Evolutionary conservation across 2,888 invertebrate genomes (phyloP).

Genomic region (Eilema sororculum): DNA sequence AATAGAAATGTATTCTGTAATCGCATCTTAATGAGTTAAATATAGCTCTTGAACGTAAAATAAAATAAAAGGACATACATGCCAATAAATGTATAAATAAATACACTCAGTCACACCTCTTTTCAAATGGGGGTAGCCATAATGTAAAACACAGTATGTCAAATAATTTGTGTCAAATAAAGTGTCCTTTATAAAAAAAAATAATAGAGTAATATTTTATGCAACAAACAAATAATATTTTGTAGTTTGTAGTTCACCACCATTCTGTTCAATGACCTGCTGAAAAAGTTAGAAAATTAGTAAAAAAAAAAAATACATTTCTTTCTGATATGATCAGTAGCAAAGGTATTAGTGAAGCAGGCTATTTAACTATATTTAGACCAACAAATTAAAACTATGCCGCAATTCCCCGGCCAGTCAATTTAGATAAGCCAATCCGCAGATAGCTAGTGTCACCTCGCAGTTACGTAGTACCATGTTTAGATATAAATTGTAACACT

Average conservation of each 20-base stretch:
- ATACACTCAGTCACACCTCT: no score
- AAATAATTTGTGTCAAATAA: no score
- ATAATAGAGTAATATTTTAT: no score
- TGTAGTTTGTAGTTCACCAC: neutral
- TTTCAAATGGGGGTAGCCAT: no score
- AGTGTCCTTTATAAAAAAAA: no score
- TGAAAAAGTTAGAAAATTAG: neutral
- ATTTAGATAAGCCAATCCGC: constrained; percentile 66
- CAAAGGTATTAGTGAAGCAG: neutral
- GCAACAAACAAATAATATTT: no score
- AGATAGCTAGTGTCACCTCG: constrained; percentile 81
- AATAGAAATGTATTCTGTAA: no score
- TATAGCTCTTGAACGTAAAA: no score
- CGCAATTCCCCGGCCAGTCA: constrained; percentile 26
- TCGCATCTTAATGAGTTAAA: no score
- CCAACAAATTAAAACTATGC: constrained; percentile 2
- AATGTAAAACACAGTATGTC: no score
- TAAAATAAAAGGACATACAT: no score
- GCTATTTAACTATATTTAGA: neutral
- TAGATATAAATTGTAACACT: constrained; percentile 65
- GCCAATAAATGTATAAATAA: no score
- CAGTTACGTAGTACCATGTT: constrained; percentile 75
- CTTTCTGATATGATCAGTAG: constrained; percentile 1
- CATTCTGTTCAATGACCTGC: neutral
- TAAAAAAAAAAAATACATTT: neutral